Evolutionary conservation across 1,140 invertebrate genomes (phyloP), one percentile per base, ranked within the genome.

Genomic region (Homalodisca vitripennis): DNA sequence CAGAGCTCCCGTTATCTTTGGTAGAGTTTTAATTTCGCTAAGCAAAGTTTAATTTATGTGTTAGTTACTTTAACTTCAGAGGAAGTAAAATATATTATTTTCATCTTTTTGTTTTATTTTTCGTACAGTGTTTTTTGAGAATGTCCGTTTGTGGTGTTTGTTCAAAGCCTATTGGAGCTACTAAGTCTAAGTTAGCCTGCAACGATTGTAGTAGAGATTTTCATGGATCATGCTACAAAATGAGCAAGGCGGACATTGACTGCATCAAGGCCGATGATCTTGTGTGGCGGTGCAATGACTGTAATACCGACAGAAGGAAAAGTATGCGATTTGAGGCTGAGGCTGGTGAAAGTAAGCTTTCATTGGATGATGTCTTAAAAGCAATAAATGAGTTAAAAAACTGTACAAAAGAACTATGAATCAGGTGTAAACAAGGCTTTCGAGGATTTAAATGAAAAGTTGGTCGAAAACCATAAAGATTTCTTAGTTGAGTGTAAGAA

Each of bases 281-380:
- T 3, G 48, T 53, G 48, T 53, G 48, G 48, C 12, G 48, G 12
- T 53, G 48, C 48, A n/a, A n/a, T 6, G 13, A 13, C 22, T 53
- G 22, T 53, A 12, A 24, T 12, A 6, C 48, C 6, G 20, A 12
- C 48, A 12, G 48, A 22, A 53, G 48, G 20, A 53, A 22, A 24
- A 53, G 48, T 53, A 53, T 53, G 48, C n/a, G n/a, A n/a, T 53
- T 53, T 20, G 48, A 53, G 48, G 22, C 48, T 24, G 48, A 53
- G 6, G 48, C 20, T 3, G 22, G 3, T 3, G 48, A 53, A 24
- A 20, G 48, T 13, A 53, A 53, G 20, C 48, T 22, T 14, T n/a
- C 48, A 53, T 20, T 53, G 12, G 48, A 53, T 12, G 48, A 53
- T 24, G 48, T 53, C 6, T 12, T 53, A 20, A 53, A 53, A 20